A percentile compares a stretch with the other conserved stretches of the same genome.
phyloP scores from a whole-genome alignment of 2,797 vertebrate genomes.

The Sebastolobus altivelis region DNA sequence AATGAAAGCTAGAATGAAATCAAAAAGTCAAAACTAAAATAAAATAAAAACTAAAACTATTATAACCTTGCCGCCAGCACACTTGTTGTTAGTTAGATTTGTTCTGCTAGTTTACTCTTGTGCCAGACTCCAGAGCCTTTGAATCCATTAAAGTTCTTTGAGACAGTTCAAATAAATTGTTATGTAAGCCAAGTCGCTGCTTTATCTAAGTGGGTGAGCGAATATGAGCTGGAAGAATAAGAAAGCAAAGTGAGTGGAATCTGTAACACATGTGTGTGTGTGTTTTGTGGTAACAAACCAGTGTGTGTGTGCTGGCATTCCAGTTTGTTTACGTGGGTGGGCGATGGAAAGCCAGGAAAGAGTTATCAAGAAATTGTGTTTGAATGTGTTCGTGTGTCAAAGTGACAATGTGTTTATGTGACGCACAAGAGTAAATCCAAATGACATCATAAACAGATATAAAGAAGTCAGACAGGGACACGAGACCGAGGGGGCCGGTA shows the following conservation, averaged over 20 bases:
- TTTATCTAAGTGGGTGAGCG: constrained; percentile 79
- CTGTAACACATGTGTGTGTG: constrained; percentile 44
- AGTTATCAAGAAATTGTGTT: constrained; percentile 22
- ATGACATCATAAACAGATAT: constrained; percentile 36
- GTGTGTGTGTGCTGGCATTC: constrained; percentile 33
- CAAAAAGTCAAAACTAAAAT: neutral
- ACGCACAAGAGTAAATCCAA: constrained; percentile 23
- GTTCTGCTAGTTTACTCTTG: neutral
- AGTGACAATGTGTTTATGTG: constrained; percentile 34
- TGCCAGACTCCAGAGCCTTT: constrained; percentile 4
- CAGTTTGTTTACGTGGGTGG: constrained; percentile 49
- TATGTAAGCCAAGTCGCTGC: constrained; percentile 15
- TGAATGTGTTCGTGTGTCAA: constrained; percentile 16
- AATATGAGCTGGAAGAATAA: constrained; percentile 42
- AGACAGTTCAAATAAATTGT: constrained; percentile 23
- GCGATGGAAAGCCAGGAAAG: constrained; percentile 23
- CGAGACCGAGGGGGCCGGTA: neutral
- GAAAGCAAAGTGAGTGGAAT: constrained; percentile 36
- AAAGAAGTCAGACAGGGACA: constrained; percentile 11
- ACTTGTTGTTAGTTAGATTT: neutral
- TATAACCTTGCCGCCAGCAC: neutral
- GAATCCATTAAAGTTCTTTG: constrained; percentile 19
- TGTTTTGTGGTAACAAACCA: constrained; percentile 47
- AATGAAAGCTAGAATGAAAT: neutral
- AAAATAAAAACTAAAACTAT: neutral